Evolutionary conservation across 2,113 vertebrate genomes (phyloP).

Genomic region (Neolamprologus sp.): DNA sequence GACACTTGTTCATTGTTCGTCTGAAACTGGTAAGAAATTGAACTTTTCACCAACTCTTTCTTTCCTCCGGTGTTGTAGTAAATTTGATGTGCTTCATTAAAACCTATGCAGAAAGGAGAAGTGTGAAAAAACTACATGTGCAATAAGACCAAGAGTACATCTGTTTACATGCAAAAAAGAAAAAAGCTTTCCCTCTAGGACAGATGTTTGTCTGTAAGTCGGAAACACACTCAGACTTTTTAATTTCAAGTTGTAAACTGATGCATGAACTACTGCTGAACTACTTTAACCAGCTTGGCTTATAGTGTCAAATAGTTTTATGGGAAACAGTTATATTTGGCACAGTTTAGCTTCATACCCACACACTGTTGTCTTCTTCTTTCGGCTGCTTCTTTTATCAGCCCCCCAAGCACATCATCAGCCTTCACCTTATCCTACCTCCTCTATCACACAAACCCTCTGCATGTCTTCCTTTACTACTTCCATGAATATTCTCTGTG

Average conservation of each 20-base stretch:
- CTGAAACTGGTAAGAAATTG: constrained; percentile 40
- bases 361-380: background rate
- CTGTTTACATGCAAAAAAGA: background rate
- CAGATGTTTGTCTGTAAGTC: background rate
- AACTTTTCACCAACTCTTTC: background rate
- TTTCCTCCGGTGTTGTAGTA: background rate
- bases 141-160: background rate
- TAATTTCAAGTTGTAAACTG: background rate
- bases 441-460: background rate
- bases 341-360: background rate
- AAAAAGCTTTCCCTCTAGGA: background rate
- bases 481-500: background rate
- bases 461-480: accelerated
- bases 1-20: constrained; percentile 21
- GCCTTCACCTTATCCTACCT: background rate
- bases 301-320: background rate
- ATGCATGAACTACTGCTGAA: background rate
- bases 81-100: background rate
- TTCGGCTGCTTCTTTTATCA: background rate
- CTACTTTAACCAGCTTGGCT: background rate
- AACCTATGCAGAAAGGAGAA: background rate
- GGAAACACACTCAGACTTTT: background rate
- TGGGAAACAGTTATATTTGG: background rate
- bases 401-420: background rate
- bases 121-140: background rate